Evolutionary conservation across 2,888 invertebrate species (phyloP).

Genomic region (Habrosyne pyritoides): DNA sequence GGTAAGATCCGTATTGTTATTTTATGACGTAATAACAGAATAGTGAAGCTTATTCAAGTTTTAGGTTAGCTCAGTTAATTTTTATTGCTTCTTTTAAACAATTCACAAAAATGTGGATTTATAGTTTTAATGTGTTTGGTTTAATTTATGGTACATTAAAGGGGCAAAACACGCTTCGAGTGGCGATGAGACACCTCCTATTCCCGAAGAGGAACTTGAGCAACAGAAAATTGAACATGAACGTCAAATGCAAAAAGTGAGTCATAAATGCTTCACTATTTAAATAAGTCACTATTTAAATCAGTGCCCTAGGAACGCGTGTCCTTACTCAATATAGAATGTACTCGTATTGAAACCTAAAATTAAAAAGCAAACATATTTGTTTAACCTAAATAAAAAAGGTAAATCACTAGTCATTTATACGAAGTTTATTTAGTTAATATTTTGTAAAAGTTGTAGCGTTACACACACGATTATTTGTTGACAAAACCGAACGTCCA

Average conservation of each 20-base stretch:
- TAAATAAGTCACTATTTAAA: no score
- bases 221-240: constrained; percentile 86
- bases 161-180: constrained; percentile 78
- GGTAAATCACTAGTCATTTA: no score
- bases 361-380: no score
- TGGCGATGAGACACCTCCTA: constrained; percentile 80
- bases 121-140: background rate
- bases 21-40: background rate
- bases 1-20: constrained; percentile 62
- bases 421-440: no score
- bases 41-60: background rate
- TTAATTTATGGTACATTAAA: constrained; percentile 21
- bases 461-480: no score
- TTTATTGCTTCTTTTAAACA: background rate
- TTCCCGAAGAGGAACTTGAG: constrained; percentile 79
- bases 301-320: no score
- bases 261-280: no score
- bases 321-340: no score
- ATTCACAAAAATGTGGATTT: no score
- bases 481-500: no score
- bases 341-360: no score
- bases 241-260: constrained; percentile 82
- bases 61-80: background rate
- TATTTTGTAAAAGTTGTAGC: no score
- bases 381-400: background rate